These are phyloP conservation scores for Hyalella azteca DNA, from an alignment of 2,888 invertebrate genomes.

Conservation along the genomic window DNA sequence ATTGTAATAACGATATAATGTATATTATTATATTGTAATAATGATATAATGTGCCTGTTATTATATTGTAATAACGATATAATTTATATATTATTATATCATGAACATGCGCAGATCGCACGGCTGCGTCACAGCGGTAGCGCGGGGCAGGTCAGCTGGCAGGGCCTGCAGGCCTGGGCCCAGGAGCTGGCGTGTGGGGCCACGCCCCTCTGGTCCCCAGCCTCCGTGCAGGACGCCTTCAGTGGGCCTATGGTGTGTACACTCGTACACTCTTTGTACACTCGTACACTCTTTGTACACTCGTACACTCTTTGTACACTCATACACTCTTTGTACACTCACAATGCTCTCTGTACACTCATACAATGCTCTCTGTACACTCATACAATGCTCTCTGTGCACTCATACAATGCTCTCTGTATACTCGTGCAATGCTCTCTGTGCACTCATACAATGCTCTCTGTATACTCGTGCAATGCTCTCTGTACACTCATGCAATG, in stretches of 20 bases:
- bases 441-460: no score
- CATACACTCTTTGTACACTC: no score
- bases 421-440: no score
- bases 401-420: no score
- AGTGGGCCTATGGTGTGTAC: neutral
- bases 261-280: neutral
- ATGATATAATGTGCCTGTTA: neutral
- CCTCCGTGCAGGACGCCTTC: neutral
- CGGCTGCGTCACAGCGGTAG: neutral
- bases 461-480: no score
- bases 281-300: neutral
- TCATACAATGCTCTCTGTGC: no score
- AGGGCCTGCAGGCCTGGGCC: neutral
- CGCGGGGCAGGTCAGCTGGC: neutral
- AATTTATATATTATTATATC: neutral
- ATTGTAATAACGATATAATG: neutral
- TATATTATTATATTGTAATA: neutral
- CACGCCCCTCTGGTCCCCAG: neutral
- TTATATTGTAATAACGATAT: neutral
- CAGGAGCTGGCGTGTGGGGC: neutral
- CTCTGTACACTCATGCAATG: no score
- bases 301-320: no score
- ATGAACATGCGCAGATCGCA: neutral
- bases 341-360: no score
- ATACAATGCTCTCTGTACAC: no score